Conservation (phyloP, 2,113 vertebrate genomes). For the Serilophus lunatus region DNA sequence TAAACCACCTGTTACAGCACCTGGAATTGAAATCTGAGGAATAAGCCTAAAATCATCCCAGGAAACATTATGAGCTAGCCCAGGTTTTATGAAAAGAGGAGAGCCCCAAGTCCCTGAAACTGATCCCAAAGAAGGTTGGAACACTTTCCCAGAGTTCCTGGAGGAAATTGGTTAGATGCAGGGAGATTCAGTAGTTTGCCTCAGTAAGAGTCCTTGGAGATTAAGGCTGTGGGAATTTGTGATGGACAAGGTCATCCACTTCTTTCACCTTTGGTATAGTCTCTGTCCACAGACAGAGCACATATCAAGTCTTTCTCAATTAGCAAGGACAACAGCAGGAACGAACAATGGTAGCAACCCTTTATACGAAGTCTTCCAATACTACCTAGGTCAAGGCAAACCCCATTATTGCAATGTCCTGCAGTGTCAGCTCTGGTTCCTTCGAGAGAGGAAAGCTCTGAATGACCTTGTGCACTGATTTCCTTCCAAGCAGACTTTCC, state of each 20-base stretch:
- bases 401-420: not conserved
- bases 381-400: not conserved
- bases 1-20: not conserved
- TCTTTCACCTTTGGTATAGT: not conserved
- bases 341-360: not conserved
- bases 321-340: not conserved
- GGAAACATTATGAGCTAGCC: not conserved
- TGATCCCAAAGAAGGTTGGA: not conserved
- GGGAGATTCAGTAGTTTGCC: not conserved
- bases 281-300: not conserved
- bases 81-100: not conserved
- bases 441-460: not conserved
- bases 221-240: not conserved
- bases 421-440: not conserved
- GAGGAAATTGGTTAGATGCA: not conserved
- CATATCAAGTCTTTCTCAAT: not conserved
- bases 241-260: not conserved
- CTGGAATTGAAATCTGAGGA: not conserved
- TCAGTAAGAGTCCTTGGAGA: not conserved
- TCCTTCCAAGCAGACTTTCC: not conserved
- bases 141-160: not conserved
- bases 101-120: rapidly evolving
- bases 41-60: not conserved
- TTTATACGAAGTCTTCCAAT: not conserved
- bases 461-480: not conserved